A percentile compares a stretch with the other conserved stretches of the same genome.
phyloP scores from a whole-genome alignment of 2,113 vertebrate species.

The Struthio camelus region DNA sequence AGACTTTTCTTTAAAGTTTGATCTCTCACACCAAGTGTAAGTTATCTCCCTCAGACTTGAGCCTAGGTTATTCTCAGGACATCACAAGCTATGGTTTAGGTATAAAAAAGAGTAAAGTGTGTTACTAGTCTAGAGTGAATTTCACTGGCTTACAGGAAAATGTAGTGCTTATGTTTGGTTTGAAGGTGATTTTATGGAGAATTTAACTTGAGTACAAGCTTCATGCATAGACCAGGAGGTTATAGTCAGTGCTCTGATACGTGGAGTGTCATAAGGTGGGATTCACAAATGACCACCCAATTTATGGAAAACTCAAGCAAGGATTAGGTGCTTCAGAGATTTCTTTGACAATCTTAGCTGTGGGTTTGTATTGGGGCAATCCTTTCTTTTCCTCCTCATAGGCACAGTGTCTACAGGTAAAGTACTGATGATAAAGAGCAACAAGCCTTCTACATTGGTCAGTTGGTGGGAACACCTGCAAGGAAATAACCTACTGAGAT shows the following conservation, averaged over 20 bases:
- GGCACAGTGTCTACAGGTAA: not conserved
- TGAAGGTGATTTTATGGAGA: not conserved
- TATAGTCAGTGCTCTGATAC: not conserved
- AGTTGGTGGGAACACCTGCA: not conserved
- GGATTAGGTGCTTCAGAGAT: not conserved
- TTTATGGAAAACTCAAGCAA: not conserved
- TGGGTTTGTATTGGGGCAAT: not conserved
- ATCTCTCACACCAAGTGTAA: not conserved
- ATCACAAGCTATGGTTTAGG: not conserved
- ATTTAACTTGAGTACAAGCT: not conserved
- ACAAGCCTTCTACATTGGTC: not conserved
- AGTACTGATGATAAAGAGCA: not conserved
- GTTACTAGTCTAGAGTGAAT: not conserved
- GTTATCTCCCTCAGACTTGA: not conserved
- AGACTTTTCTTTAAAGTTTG: fast-evolving
- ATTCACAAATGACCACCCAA: not conserved
- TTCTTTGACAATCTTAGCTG: not conserved
- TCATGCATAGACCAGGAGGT: not conserved
- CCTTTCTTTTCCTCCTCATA: not conserved
- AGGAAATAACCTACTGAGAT: not conserved
- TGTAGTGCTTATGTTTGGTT: not conserved
- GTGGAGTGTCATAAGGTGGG: not conserved
- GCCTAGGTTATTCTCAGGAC: not conserved
- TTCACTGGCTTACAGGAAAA: not conserved
- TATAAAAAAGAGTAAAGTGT: not conserved